A percentile compares a stretch with the other conserved stretches of the same genome.
These are phyloP conservation scores for Polydrusus tereticollis DNA, from an alignment of 2,888 invertebrate genomes.

Conservation along the genomic window DNA sequence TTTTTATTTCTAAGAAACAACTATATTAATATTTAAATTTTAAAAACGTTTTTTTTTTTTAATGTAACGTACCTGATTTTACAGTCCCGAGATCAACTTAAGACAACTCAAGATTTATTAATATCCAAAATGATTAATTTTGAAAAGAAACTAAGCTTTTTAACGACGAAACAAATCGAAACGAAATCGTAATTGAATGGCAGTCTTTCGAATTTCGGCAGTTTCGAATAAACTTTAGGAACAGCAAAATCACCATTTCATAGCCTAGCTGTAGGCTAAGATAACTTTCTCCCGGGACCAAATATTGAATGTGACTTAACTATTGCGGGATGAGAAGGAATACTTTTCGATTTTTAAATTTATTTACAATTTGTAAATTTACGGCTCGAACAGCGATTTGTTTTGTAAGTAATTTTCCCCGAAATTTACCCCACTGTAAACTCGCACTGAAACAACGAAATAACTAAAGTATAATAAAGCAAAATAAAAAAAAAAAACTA, in stretches of 20 bases:
- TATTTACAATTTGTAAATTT: constrained; percentile 46
- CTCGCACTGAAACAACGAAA: constrained; percentile 51
- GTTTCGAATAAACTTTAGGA: constrained; percentile 66
- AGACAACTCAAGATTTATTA: constrained; percentile 54
- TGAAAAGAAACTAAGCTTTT: constrained; percentile 60
- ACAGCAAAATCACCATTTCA: constrained; percentile 66
- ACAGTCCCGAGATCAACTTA: constrained; percentile 61
- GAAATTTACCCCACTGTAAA: constrained; percentile 58
- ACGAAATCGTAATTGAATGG: constrained; percentile 64
- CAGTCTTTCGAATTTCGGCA: constrained; percentile 68
- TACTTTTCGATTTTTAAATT: constrained; percentile 54
- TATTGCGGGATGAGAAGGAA: constrained; percentile 66
- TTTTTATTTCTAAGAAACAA: constrained; percentile 61
- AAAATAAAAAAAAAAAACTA: constrained; percentile 57
- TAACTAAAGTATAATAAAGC: constrained; percentile 31
- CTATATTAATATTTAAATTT: constrained; percentile 60
- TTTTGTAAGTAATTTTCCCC: constrained; percentile 41
- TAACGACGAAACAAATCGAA: constrained; percentile 57
- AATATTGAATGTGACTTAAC: constrained; percentile 56
- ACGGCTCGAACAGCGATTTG: constrained; percentile 30
- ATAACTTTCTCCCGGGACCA: constrained; percentile 62
- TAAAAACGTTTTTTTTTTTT: constrained; percentile 61
- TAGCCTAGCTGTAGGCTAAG: constrained; percentile 63
- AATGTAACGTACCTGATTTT: constrained; percentile 62
- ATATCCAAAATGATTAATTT: constrained; percentile 67